phyloP scores from a whole-genome alignment of 2,113 vertebrate species.

The Penelope pileata region DNA sequence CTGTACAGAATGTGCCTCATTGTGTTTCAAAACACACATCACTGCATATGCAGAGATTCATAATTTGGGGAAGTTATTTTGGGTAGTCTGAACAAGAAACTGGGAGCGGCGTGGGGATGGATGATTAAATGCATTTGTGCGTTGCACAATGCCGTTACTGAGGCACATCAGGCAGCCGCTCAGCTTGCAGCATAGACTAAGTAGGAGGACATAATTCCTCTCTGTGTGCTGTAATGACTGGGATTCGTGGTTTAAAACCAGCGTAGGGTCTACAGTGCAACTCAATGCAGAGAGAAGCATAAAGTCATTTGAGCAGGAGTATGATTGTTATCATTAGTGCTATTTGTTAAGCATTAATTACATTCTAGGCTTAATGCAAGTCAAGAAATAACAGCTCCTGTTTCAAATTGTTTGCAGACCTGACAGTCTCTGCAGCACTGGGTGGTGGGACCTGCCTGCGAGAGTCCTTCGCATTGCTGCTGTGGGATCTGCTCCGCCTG shows the following conservation, averaged over 20 bases:
- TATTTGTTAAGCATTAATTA: neutral
- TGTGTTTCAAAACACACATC: neutral
- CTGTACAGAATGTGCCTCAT: neutral
- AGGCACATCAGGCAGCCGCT: neutral
- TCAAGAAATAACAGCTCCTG: neutral
- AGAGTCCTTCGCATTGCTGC: neutral
- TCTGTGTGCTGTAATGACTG: neutral
- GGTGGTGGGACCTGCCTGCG: neutral
- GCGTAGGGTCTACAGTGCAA: neutral
- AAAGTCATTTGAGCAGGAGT: neutral
- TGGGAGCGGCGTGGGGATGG: neutral
- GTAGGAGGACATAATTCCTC: constrained; percentile 23
- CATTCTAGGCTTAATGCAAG: neutral
- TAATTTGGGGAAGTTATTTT: constrained; percentile 31
- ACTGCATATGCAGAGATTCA: neutral
- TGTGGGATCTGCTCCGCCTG: neutral
- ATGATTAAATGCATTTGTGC: constrained; percentile 30
- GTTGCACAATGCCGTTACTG: neutral
- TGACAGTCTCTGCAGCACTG: fast-evolving
- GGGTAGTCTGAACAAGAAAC: neutral
- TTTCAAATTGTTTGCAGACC: neutral
- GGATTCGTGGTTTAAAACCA: neutral
- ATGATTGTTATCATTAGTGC: neutral
- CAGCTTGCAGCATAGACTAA: neutral
- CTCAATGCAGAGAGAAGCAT: neutral